These are phyloP conservation scores for Sebastes oblongus DNA, from an alignment of 2,797 vertebrate species.

Conservation along the genomic window DNA sequence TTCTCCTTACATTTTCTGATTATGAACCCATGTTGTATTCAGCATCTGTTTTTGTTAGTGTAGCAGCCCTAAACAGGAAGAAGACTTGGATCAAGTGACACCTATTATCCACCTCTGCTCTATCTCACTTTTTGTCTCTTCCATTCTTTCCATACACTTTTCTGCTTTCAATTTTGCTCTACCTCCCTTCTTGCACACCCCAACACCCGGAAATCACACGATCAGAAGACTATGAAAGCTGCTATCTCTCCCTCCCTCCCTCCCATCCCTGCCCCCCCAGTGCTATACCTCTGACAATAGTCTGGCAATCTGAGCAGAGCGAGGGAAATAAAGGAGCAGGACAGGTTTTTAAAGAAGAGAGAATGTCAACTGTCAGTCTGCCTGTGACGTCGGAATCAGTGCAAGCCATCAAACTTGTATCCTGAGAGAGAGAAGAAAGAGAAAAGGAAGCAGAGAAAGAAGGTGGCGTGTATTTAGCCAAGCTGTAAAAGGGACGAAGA, in stretches of 20 bases:
- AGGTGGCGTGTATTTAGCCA: conserved; percentile 32
- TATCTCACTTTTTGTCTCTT: conserved; percentile 14
- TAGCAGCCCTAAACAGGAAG: background rate
- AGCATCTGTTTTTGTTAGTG: background rate
- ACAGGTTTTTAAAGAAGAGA: conserved; percentile 79
- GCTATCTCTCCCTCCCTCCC: conserved; percentile 54
- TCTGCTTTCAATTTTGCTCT: conserved; percentile 28
- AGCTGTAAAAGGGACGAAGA: conserved; percentile 30
- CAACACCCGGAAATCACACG: conserved; percentile 55
- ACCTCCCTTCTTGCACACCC: conserved; percentile 31
- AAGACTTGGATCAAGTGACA: background rate
- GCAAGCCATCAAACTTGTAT: conserved; percentile 66
- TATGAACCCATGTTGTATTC: background rate
- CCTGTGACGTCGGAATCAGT: conserved; percentile 69
- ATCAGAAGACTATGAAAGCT: conserved; percentile 63
- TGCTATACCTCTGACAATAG: conserved; percentile 77
- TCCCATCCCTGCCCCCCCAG: background rate
- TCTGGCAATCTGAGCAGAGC: conserved; percentile 68
- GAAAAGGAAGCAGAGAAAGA: conserved; percentile 28
- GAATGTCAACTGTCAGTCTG: conserved; percentile 89
- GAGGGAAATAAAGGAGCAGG: conserved; percentile 69
- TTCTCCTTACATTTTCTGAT: background rate
- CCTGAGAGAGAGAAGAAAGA: conserved; percentile 45
- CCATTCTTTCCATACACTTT: conserved; percentile 16
- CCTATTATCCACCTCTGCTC: conserved; percentile 1